These are phyloP conservation scores for Anguilla megastoma DNA, from an alignment of 2,797 vertebrate species.

Conservation along the genomic window DNA sequence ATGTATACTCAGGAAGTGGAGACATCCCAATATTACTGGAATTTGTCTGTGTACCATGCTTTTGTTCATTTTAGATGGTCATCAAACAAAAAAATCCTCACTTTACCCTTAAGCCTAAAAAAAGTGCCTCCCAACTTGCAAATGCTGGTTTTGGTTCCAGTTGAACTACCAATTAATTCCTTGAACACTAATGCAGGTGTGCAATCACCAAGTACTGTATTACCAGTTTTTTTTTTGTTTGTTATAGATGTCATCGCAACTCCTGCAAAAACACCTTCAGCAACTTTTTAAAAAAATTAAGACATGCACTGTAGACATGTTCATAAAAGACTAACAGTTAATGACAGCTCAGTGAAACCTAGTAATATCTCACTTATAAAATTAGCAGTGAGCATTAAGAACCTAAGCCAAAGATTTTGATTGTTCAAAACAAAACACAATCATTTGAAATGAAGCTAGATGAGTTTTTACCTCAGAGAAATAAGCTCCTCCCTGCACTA, in stretches of 20 bases:
- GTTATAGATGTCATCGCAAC: background rate
- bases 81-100: background rate
- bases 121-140: background rate
- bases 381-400: background rate
- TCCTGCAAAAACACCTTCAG: no score
- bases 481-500: background rate
- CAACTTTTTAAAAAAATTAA: no score
- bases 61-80: conserved; percentile 2
- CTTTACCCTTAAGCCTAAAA: background rate
- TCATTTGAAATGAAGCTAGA: background rate
- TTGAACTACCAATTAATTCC: background rate
- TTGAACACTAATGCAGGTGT: background rate
- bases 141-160: background rate
- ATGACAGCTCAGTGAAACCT: background rate
- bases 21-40: background rate
- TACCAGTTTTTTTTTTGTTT: background rate
- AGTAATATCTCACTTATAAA: background rate
- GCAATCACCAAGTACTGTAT: background rate
- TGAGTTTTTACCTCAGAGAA: background rate
- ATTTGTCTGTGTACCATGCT: background rate
- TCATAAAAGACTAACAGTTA: background rate
- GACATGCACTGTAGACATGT: background rate
- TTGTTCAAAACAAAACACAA: background rate
- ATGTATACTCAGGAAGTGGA: conserved; percentile 5
- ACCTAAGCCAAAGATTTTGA: background rate